Evolutionary conservation across 2,888 invertebrate genomes (phyloP), one percentile per base, ranked within the genome.

Genomic region (Phasia obesa): DNA sequence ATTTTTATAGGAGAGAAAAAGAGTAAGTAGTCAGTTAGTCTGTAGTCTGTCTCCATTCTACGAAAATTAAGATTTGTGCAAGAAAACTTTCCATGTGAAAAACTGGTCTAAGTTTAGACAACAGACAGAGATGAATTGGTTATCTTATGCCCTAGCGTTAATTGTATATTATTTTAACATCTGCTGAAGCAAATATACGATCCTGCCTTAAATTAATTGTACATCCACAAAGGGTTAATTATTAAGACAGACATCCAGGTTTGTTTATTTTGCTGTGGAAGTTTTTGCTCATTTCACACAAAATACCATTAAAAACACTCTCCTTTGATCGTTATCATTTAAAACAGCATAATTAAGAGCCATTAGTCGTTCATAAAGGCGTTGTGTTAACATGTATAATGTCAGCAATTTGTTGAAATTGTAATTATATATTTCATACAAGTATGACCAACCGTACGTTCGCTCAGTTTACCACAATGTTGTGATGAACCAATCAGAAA

Each of bases 331-430:
- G 44, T 67, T 53, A 74, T 51, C 69, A 78, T 59, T 75, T 79
- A 79, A 64, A 27, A 60, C 64, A 64, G 64, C 78, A 70, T 78
- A 78, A 79, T 64, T 60, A 78, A 64, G 25, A 60, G 21, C 67
- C 73, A 83, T 79, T 79, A 83, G 44, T 60, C 75, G 59, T 31
- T 21, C 44, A 75, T 83, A 83, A 78, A 79, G 82, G 82, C 78
- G 82, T 78, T 78, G 74, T 75, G 82, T 75, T 83, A 78, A 83
- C 73, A 74, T 69, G 57, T 78, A 74, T 70, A 75, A 75, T 74
- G 70, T 70, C 57, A 65, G 74, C 64, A 82, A 82, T 83, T 82
- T 70, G 75, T 60, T 49, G 19, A 83, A 70, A 75, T 51, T 62
- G 35, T 78, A 78, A 82, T 82, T 64, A 64, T 53, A 35, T 27